Conservation (phyloP, 2,797 vertebrate genomes). For the Gobionotothen gibberifrons region DNA sequence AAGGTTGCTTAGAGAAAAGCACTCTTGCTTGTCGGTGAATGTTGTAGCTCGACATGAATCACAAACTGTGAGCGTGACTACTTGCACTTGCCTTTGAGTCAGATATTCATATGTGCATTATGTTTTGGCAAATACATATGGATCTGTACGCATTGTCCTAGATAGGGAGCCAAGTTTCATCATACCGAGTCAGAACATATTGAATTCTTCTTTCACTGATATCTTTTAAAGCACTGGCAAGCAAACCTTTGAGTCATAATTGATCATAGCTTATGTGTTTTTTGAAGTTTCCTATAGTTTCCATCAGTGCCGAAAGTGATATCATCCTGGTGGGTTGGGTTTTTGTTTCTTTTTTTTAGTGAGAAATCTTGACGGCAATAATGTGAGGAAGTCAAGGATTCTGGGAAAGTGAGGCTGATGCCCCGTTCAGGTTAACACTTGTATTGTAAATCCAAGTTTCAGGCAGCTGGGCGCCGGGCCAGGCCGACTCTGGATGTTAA, state of each 20-base stretch:
- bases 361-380: slow-evolving; percentile 26
- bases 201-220: slow-evolving; percentile 27
- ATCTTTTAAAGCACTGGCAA: slow-evolving; percentile 34
- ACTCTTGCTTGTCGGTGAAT: slow-evolving; percentile 51
- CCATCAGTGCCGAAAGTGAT: background rate
- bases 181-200: slow-evolving; percentile 32
- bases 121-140: slow-evolving; percentile 44
- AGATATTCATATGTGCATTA: slow-evolving; percentile 37
- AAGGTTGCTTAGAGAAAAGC: slow-evolving; percentile 50
- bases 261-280: slow-evolving; percentile 18
- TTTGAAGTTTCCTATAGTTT: slow-evolving; percentile 24
- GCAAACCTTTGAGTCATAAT: slow-evolving; percentile 21
- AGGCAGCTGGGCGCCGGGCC: slow-evolving; percentile 71
- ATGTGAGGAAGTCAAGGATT: slow-evolving; percentile 66
- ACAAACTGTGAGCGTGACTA: slow-evolving; percentile 46
- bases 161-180: slow-evolving; percentile 40
- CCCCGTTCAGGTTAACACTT: slow-evolving; percentile 63
- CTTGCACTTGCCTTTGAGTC: slow-evolving; percentile 36
- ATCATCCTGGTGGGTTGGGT: slow-evolving; percentile 41
- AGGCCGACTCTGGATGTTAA: slow-evolving; percentile 78
- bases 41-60: slow-evolving; percentile 59
- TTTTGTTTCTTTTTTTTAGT: slow-evolving; percentile 35
- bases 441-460: slow-evolving; percentile 59
- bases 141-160: slow-evolving; percentile 11
- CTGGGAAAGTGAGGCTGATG: slow-evolving; percentile 48